phyloP scores from a whole-genome alignment of 2,113 vertebrate species.

The Vicugna pacos region DNA sequence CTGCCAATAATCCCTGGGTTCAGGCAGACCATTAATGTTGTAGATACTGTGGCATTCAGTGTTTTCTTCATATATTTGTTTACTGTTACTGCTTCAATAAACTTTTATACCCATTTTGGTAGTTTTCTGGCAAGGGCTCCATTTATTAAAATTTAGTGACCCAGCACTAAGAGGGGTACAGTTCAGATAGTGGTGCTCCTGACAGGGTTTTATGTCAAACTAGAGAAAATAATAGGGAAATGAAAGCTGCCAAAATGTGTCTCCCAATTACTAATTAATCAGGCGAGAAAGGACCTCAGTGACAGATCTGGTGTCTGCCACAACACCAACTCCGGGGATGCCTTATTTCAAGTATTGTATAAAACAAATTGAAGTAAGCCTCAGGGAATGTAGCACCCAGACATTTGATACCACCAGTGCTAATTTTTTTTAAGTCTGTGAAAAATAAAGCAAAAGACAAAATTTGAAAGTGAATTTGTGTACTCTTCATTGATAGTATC shows the following conservation, averaged over 20 bases:
- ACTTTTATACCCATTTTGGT: constrained; percentile 82
- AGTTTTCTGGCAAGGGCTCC: constrained; percentile 73
- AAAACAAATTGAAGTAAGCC: constrained; percentile 78
- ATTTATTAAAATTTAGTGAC: constrained; percentile 89
- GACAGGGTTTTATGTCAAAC: constrained; percentile 85
- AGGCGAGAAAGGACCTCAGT: constrained; percentile 84
- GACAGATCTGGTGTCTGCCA: constrained; percentile 73
- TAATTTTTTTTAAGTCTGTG: constrained; percentile 21
- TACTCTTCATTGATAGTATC: constrained; percentile 37
- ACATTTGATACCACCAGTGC: constrained; percentile 65
- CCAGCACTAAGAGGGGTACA: constrained; percentile 87
- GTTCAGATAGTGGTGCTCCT: constrained; percentile 85
- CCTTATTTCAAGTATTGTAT: constrained; percentile 83
- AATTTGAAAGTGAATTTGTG: constrained; percentile 27
- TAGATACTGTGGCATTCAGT: constrained; percentile 69
- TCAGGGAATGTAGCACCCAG: constrained; percentile 66
- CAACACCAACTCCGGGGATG: constrained; percentile 74
- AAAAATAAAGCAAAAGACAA: constrained; percentile 24
- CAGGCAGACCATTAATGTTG: constrained; percentile 68
- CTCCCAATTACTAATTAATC: constrained; percentile 89
- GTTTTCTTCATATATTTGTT: constrained; percentile 77
- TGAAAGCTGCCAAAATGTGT: constrained; percentile 88
- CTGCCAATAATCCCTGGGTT: constrained; percentile 68
- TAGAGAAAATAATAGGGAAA: constrained; percentile 86
- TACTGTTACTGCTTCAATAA: constrained; percentile 81